These are phyloP conservation scores for Oscheius sp. DNA, from an alignment of 2,888 invertebrate genomes.

Conservation along the genomic window DNA sequence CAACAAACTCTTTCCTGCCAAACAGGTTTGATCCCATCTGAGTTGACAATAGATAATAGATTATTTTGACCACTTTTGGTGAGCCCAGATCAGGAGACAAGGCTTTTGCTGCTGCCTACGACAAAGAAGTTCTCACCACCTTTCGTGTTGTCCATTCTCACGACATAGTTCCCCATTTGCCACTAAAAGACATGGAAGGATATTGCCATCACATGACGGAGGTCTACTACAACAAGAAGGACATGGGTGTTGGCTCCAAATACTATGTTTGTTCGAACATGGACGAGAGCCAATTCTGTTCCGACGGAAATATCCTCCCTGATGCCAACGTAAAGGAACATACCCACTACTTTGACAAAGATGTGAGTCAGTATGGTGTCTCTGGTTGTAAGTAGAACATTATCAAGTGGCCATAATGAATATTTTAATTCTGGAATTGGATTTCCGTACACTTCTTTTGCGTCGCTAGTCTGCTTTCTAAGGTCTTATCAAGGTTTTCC, in stretches of 20 bases:
- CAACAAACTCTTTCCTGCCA: slow-evolving; percentile 43
- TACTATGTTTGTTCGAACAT: slow-evolving; percentile 50
- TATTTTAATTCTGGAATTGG: too few relatives aligned
- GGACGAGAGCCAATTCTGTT: slow-evolving; percentile 54
- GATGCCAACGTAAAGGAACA: slow-evolving; percentile 41
- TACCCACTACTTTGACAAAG: slow-evolving; percentile 19
- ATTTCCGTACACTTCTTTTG: too few relatives aligned
- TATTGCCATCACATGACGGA: slow-evolving; percentile 55
- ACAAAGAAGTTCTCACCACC: slow-evolving; percentile 37
- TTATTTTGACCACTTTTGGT: slow-evolving; percentile 51
- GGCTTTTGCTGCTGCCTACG: slow-evolving; percentile 45
- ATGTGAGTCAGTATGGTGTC: slow-evolving; percentile 12
- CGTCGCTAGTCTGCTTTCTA: too few relatives aligned
- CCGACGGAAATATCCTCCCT: slow-evolving; percentile 49
- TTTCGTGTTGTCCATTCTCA: slow-evolving; percentile 53
- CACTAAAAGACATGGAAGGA: slow-evolving; percentile 45
- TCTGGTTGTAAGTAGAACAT: slow-evolving; percentile 30
- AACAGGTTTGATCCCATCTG: background rate
- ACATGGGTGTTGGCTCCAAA: slow-evolving; percentile 40
- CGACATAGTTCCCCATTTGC: slow-evolving; percentile 55
- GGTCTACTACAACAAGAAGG: slow-evolving; percentile 54
- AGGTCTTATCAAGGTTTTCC: too few relatives aligned
- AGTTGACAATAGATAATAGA: too few relatives aligned
- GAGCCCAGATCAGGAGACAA: slow-evolving; percentile 56
- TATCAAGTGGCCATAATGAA: too few relatives aligned